A percentile compares a stretch with the other conserved stretches of the same genome.
Conservation (phyloP, 1,140 invertebrate genomes). For the Delia radicum region DNA sequence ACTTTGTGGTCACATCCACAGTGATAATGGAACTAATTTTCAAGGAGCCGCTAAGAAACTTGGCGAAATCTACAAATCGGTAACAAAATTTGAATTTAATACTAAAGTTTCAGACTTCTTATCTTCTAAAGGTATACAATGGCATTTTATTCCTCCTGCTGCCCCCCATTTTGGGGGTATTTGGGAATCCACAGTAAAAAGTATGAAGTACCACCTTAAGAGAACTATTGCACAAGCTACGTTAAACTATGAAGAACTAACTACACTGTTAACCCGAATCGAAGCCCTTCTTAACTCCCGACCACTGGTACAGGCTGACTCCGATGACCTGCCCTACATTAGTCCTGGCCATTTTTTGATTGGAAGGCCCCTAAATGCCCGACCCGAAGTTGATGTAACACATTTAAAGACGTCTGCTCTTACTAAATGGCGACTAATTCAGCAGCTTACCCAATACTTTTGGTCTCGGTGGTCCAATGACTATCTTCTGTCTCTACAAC, state of each 20-base stretch:
- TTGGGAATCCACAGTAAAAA: slow-evolving; percentile 35
- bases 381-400: slow-evolving; percentile 29
- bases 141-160: slow-evolving; percentile 19
- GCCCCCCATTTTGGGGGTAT: slow-evolving; percentile 38
- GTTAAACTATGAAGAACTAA: slow-evolving; percentile 34
- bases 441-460: neutral
- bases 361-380: slow-evolving; percentile 36
- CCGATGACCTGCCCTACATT: slow-evolving; percentile 33
- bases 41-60: neutral
- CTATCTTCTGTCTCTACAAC: neutral
- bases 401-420: neutral
- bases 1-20: neutral
- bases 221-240: slow-evolving; percentile 22
- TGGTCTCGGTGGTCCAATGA: neutral
- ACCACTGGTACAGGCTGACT: slow-evolving; percentile 33
- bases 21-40: neutral
- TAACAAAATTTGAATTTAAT: neutral
- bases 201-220: slow-evolving; percentile 32
- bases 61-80: neutral
- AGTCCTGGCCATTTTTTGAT: slow-evolving; percentile 50
- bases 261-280: slow-evolving; percentile 31
- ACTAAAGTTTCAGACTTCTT: neutral
- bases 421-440: neutral
- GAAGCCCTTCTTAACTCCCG: slow-evolving; percentile 39
- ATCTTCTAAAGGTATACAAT: slow-evolving; percentile 30